Conservation (phyloP, 2,888 invertebrate genomes). For the Lucinisca nassula region DNA sequence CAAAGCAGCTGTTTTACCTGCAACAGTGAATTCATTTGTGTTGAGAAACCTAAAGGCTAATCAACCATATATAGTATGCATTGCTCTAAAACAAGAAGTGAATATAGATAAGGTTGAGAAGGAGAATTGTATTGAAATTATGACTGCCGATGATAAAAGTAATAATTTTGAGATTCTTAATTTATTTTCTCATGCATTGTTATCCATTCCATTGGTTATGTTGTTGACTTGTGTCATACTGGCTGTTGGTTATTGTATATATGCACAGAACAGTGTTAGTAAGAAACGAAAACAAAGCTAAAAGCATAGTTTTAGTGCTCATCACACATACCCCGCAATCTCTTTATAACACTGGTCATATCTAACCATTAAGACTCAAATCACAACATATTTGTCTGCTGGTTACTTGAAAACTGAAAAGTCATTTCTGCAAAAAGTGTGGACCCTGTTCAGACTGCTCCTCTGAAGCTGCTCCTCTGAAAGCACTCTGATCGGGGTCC, state of each 20-base stretch:
- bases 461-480: too few relatives aligned
- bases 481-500: too few relatives aligned
- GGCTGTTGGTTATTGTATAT: neutral
- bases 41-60: constrained; percentile 45
- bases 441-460: too few relatives aligned
- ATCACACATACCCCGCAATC: too few relatives aligned
- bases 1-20: constrained; percentile 45
- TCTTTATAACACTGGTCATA: too few relatives aligned
- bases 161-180: neutral
- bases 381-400: too few relatives aligned
- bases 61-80: constrained; percentile 67
- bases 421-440: too few relatives aligned
- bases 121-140: constrained; percentile 35
- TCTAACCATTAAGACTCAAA: too few relatives aligned
- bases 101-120: neutral
- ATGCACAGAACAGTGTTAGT: neutral
- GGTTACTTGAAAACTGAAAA: too few relatives aligned
- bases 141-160: neutral
- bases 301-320: too few relatives aligned
- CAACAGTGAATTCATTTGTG: constrained; percentile 43
- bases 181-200: neutral
- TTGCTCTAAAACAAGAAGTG: constrained; percentile 22
- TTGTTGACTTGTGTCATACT: neutral
- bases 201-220: neutral
- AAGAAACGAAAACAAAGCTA: neutral